These are phyloP conservation scores for Artibeus jamaicensis DNA, from an alignment of 2,797 vertebrate species.

Conservation along the genomic window DNA sequence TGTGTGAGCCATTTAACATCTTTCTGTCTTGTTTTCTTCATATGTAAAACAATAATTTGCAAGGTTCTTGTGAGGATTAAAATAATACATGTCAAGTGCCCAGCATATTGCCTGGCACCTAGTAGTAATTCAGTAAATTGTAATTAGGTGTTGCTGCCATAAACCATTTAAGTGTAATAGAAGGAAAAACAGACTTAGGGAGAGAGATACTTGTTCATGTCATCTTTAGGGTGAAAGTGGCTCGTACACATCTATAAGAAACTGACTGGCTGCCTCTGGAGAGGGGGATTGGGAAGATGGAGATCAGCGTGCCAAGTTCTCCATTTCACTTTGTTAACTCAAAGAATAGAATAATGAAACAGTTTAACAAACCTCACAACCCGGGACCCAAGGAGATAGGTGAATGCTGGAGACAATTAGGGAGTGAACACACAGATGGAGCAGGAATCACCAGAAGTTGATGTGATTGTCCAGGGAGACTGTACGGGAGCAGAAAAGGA, in stretches of 20 bases:
- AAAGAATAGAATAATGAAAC: not conserved
- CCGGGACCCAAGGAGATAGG: not conserved
- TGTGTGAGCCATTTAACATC: constrained; percentile 6
- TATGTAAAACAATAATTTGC: constrained; percentile 46
- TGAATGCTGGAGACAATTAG: not conserved
- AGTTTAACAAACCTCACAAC: not conserved
- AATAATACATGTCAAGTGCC: constrained; percentile 34
- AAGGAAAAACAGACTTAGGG: not conserved
- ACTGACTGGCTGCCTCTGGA: not conserved
- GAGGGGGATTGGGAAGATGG: not conserved
- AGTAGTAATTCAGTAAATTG: constrained; percentile 25
- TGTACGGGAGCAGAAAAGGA: not conserved
- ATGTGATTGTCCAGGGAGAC: not conserved
- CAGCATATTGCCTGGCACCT: not conserved
- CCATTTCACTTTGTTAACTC: not conserved
- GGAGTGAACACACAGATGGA: not conserved
- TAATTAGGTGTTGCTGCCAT: not conserved
- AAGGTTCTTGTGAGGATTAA: constrained; percentile 25
- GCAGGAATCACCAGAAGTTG: not conserved
- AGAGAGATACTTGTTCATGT: not conserved
- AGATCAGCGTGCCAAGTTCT: not conserved
- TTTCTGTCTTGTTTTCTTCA: constrained; percentile 49
- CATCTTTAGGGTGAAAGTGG: not conserved
- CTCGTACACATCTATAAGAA: not conserved
- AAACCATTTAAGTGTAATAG: not conserved